Conservation (phyloP, 2,113 vertebrate genomes). For the Bostrychus sinensis region DNA sequence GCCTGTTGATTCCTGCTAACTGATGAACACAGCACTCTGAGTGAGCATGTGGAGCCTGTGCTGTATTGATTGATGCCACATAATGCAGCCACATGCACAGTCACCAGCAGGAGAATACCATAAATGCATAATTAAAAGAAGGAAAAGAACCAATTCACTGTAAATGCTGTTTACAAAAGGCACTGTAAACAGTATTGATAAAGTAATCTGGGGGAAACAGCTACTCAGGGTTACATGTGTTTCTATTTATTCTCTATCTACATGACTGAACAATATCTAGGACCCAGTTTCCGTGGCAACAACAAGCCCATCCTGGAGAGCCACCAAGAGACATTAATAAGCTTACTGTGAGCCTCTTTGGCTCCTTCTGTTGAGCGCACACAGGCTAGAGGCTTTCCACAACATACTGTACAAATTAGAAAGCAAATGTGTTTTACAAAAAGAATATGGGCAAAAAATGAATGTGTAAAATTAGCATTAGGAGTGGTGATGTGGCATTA, state of each 20-base stretch:
- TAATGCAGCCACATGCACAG: not conserved
- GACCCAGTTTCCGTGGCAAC: slow-evolving; percentile 77
- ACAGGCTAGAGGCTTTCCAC: not conserved
- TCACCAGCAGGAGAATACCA: not conserved
- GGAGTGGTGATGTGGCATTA: no score
- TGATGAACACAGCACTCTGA: slow-evolving; percentile 19
- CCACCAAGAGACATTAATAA: slow-evolving; percentile 70
- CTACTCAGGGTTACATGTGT: slow-evolving; percentile 26
- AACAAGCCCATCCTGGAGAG: slow-evolving; percentile 61
- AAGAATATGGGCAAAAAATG: no score
- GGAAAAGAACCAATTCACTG: not conserved
- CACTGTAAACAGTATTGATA: not conserved
- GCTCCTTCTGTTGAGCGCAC: slow-evolving; percentile 53
- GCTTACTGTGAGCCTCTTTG: slow-evolving; percentile 70
- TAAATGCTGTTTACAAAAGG: not conserved
- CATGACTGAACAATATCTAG: slow-evolving; percentile 45
- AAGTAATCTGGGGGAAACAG: slow-evolving; percentile 14
- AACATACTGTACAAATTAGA: slow-evolving; percentile 14
- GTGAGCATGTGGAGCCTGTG: not conserved
- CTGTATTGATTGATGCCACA: not conserved
- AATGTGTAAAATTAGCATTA: no score
- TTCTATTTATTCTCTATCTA: slow-evolving; percentile 55
- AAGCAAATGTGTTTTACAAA: slow-evolving; percentile 14
- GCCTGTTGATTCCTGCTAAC: slow-evolving; percentile 50
- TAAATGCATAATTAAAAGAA: slow-evolving; percentile 12